Evolutionary conservation across 2,113 vertebrate species (phyloP), one percentile per base, ranked within the genome.

Genomic region (Tapirus terrestris): DNA sequence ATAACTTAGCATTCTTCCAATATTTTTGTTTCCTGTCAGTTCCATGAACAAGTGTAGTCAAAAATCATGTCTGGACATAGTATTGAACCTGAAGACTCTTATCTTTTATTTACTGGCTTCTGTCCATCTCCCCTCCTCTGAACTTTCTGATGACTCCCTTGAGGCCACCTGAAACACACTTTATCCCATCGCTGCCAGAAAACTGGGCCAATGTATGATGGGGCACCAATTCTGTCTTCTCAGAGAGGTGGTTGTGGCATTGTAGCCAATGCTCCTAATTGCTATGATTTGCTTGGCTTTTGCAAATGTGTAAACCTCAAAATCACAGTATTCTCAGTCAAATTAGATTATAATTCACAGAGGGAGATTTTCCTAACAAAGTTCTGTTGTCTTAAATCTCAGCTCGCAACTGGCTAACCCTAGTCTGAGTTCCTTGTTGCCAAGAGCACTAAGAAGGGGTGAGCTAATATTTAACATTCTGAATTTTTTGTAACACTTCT

Each of bases 291-390:
- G 7, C 23, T 63, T 85, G 88, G 48, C 31, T 53, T 85, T 95
- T 87, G n/a, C 53, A 86, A 31, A 65, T 60, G 51, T 86, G 31
- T 43, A 95, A 3, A 65, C 67, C 61, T 86, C 79, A 89, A 56
- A 72, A 61, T 76, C n/a, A 76, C 10, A 51, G 79, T 17, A 58
- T 45, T 48, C 27, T 67, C 23, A 14, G 56, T 84, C 25, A 60
- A 43, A 43, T 51, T 36, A 75, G 51, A 58, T 43, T 65, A 18
- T 58, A 33, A 67, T 63, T 82, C 61, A 27, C 27, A 63, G 48
- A 87, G n/a, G 76, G 16, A 88, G 7, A 13, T 75, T 84, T 87
- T 93, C 61, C 91, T 39, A 80, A 89, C 13, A 72, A 73, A 91
- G 39, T 25, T 70, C 72, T 53, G 7, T 67, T 53, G 81, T n/a